A percentile compares a stretch with the other conserved stretches of the same genome.
Conservation (phyloP, 2,888 invertebrate species). For the Agapetus fuscipes region DNA sequence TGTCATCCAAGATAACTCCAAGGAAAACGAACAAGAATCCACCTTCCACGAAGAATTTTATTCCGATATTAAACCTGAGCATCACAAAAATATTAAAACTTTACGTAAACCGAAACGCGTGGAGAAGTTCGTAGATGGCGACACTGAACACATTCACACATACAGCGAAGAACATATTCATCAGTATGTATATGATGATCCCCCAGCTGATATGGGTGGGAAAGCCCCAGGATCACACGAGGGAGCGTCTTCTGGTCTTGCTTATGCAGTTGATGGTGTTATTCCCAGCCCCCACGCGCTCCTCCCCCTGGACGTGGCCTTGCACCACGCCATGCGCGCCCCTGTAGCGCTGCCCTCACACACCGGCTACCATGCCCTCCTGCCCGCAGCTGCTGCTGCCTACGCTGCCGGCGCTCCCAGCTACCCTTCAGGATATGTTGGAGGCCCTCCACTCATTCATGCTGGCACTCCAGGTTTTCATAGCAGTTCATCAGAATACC, state of each 20-base stretch:
- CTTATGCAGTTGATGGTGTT: constrained; percentile 12
- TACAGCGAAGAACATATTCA: constrained; percentile 45
- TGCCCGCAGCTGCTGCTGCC: constrained; percentile 17
- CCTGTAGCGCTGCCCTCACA: neutral
- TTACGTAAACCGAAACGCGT: constrained; percentile 40
- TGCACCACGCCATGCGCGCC: constrained; percentile 10
- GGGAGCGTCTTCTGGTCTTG: constrained; percentile 15
- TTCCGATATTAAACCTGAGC: constrained; percentile 37
- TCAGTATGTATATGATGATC: constrained; percentile 35
- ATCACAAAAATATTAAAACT: constrained; percentile 34
- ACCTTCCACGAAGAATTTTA: constrained; percentile 43
- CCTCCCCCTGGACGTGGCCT: constrained; percentile 24
- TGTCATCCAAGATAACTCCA: constrained; percentile 22
- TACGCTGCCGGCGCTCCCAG: neutral
- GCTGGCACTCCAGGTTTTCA: constrained; percentile 24
- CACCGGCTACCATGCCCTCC: neutral
- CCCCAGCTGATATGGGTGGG: constrained; percentile 14
- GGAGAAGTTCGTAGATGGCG: constrained; percentile 44
- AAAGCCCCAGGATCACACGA: constrained; percentile 28
- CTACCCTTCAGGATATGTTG: too few relatives aligned
- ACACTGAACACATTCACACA: constrained; percentile 44
- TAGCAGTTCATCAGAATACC: neutral
- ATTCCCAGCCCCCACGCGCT: constrained; percentile 28
- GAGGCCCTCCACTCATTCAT: too few relatives aligned
- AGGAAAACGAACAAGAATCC: constrained; percentile 33